phyloP scores from a whole-genome alignment of 2,113 vertebrate species.

The Xiphophorus couchianus region DNA sequence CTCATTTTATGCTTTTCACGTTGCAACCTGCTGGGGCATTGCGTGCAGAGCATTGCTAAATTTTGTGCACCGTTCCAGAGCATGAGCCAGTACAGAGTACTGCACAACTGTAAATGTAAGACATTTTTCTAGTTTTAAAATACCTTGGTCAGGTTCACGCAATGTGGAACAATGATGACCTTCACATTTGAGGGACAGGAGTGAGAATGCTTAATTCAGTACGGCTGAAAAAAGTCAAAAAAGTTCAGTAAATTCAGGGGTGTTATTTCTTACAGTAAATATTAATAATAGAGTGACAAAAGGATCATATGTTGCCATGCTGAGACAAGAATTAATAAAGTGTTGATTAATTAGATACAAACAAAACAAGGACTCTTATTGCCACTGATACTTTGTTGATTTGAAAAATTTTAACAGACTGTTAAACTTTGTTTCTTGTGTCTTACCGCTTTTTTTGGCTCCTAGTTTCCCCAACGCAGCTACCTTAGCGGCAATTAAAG shows the following conservation, averaged over 20 bases:
- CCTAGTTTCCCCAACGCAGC: neutral
- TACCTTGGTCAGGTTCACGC: neutral
- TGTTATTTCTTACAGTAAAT: neutral
- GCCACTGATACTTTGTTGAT: neutral
- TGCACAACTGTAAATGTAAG: neutral
- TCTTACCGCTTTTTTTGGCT: neutral
- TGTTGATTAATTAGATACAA: slow-evolving; percentile 3
- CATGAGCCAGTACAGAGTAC: neutral
- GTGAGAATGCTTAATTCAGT: neutral
- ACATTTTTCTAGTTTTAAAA: neutral
- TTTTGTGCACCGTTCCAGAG: neutral
- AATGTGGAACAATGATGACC: neutral
- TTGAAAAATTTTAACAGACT: neutral
- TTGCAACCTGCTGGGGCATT: neutral
- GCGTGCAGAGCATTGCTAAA: neutral
- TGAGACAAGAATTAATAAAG: neutral
- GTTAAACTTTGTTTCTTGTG: neutral
- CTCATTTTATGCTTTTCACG: neutral
- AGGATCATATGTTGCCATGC: slow-evolving; percentile 1
- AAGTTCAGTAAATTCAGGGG: neutral
- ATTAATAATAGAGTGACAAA: slow-evolving; percentile 2
- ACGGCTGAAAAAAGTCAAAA: neutral
- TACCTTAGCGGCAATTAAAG: neutral
- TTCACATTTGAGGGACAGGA: neutral
- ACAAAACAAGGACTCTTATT: neutral